Percentiles rank a stretch among this genome's conserved stretches.
Conservation (phyloP, 2,888 invertebrate genomes). For the Adelphocoris suturalis region DNA sequence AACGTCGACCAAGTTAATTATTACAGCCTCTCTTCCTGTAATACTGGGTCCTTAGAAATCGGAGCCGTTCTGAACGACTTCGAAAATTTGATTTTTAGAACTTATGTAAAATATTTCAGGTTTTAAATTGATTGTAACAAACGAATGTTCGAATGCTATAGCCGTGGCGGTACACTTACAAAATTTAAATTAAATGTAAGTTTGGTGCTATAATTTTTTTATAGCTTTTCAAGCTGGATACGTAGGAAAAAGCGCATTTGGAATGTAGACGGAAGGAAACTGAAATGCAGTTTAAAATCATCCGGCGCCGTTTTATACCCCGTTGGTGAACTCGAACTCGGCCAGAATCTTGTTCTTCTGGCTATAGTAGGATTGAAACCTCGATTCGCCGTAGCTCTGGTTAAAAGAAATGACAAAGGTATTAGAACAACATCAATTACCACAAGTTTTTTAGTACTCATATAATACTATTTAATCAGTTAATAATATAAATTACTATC, state of each 20-base stretch:
- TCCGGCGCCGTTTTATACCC: constrained; percentile 30
- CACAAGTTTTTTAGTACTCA: too few species aligned
- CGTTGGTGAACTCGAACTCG: constrained; percentile 55
- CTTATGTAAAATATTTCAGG: constrained; percentile 9
- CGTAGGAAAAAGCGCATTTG: constrained; percentile 26
- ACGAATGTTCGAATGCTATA: neutral
- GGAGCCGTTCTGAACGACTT: neutral
- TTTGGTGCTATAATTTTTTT: neutral
- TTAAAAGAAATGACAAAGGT: constrained; percentile 50
- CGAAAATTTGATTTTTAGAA: neutral
- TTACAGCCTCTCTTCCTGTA: constrained; percentile 31
- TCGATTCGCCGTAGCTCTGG: constrained; percentile 75
- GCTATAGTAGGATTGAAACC: constrained; percentile 75
- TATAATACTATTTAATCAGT: too few species aligned
- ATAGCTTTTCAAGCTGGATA: neutral
- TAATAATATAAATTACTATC: too few species aligned
- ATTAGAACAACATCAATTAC: too few species aligned
- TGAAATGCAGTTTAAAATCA: constrained; percentile 25
- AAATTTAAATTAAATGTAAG: too few species aligned
- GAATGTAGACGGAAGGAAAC: constrained; percentile 36
- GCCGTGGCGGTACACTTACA: neutral
- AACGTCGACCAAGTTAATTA: neutral
- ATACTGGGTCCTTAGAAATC: neutral
- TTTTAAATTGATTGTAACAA: neutral
- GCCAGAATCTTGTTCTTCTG: constrained; percentile 74